Conservation (phyloP, 2,113 vertebrate species). For the Peucedramus taeniatus region DNA sequence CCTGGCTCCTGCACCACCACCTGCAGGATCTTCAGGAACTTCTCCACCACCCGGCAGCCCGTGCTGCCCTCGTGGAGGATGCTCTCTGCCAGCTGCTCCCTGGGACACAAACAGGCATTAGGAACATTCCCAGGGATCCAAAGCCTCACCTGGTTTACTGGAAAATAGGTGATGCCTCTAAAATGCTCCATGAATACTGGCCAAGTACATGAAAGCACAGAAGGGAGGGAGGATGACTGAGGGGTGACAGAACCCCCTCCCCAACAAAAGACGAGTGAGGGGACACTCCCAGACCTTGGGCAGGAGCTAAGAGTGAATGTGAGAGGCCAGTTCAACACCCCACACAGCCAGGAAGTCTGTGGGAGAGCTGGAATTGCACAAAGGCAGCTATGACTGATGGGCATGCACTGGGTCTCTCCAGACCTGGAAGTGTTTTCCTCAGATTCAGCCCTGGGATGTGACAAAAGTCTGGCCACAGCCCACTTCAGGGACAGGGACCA, state of each 20-base stretch:
- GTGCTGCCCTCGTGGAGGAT: conserved; percentile 95
- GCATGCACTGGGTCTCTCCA: not conserved
- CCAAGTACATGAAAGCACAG: not conserved
- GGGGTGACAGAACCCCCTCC: not conserved
- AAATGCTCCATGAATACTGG: not conserved
- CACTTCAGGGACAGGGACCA: not conserved
- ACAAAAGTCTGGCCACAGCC: not conserved
- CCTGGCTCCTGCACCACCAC: conserved; percentile 98
- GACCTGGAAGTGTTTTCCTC: not conserved
- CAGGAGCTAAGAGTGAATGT: not conserved
- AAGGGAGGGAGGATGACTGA: not conserved
- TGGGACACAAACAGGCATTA: conserved; percentile 2
- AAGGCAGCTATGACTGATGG: fast-evolving
- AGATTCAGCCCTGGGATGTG: not conserved
- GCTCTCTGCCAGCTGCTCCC: conserved; percentile 95
- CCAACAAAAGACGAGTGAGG: not conserved
- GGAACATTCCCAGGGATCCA: not conserved
- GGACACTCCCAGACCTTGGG: not conserved
- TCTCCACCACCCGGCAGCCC: conserved; percentile 92
- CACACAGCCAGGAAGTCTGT: not conserved
- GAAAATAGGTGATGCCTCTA: not conserved
- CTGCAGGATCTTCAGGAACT: conserved; percentile 96
- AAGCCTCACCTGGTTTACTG: too few species aligned
- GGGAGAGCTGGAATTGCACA: not conserved
- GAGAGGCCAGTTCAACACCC: not conserved